phyloP scores from a whole-genome alignment of 2,888 invertebrate genomes.

The Harpagoxenus sublaevis region DNA sequence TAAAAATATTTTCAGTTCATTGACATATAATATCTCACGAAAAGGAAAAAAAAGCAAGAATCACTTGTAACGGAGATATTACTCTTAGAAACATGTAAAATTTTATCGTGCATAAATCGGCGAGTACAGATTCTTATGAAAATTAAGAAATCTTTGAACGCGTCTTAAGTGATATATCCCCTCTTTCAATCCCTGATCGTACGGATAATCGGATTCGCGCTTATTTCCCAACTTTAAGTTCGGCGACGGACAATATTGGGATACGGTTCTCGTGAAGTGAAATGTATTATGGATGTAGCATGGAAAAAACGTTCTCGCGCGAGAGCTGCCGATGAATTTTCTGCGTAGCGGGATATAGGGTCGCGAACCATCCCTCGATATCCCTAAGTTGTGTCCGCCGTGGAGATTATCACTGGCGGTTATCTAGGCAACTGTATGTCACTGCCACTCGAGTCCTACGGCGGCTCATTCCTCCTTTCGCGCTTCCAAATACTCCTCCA shows the following conservation, averaged over 20 bases:
- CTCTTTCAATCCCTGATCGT: neutral
- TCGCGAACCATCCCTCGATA: slow-evolving; percentile 28
- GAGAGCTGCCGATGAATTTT: slow-evolving; percentile 48
- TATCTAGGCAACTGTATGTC: slow-evolving; percentile 54
- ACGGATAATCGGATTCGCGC: slow-evolving; percentile 23
- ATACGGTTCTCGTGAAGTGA: slow-evolving; percentile 10
- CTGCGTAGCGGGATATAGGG: neutral
- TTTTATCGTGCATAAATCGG: neutral
- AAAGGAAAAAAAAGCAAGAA: neutral
- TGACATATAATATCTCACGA: neutral
- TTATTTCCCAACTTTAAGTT: slow-evolving; percentile 33
- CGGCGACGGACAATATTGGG: slow-evolving; percentile 30
- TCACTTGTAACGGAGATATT: neutral
- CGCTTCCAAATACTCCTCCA: slow-evolving; percentile 61
- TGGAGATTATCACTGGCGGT: slow-evolving; percentile 47
- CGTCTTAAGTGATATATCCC: neutral
- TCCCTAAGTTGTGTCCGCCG: slow-evolving; percentile 18
- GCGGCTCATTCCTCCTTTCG: slow-evolving; percentile 52
- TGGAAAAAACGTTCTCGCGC: slow-evolving; percentile 30
- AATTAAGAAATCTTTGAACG: too few species aligned
- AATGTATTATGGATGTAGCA: slow-evolving; percentile 45
- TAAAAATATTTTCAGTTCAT: slow-evolving; percentile 18
- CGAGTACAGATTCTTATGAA: neutral
- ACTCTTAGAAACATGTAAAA: neutral
- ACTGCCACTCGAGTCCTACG: slow-evolving; percentile 41